Base-by-base conservation (phyloP, 2,797 vertebrate species). In the Dermochelys coriacea region DNA sequence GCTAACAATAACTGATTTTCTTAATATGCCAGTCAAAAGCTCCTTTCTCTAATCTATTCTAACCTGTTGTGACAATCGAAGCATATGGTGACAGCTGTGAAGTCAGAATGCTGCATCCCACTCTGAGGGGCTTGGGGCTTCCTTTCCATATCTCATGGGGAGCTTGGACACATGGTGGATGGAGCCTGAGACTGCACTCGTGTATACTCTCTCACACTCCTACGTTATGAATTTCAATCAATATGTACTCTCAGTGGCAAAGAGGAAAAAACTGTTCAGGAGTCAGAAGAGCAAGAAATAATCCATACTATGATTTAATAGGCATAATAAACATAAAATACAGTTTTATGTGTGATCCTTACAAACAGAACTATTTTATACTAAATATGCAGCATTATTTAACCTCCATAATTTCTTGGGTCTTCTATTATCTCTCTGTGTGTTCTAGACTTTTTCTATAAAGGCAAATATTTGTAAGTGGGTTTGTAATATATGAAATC, bases 211-310 rank as follows among this genome's bases (percentile, higher is more conserved):
- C 98, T 98, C 98, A 98, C 96, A 98, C 95, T 16, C 89, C 91
- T 94, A 85, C 96, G 96, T 97, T 95, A 94, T 80, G 97, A 96
- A 96, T 97, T 98, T 98, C 97, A 97, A 98, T 98, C 96, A 96
- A 98, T 98, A 97, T 0, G 0, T 54, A 2, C 1, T 68, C 88
- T 87, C 18, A 0, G 84, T 23, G 41, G 37, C 61, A 87, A 45
- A 31, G 27, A 37, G 9, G 96, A 97, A 95, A 95, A 97, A 95
- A 97, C 91, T 98, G 97, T 97, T 98, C 86, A 93, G 97, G 97
- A 98, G 97, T 98, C 97, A 98, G 98, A 98, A 98, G 95, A 98
- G 97, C 95, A 98, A 98, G 98, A 98, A 98, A 98, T 98, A 97
- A 97, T 97, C 96, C 87, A 18, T 75, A 41, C n/a, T 85, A 34